Base-by-base conservation (phyloP, 2,888 invertebrate species). In the Blastobasis adustella region DNA sequence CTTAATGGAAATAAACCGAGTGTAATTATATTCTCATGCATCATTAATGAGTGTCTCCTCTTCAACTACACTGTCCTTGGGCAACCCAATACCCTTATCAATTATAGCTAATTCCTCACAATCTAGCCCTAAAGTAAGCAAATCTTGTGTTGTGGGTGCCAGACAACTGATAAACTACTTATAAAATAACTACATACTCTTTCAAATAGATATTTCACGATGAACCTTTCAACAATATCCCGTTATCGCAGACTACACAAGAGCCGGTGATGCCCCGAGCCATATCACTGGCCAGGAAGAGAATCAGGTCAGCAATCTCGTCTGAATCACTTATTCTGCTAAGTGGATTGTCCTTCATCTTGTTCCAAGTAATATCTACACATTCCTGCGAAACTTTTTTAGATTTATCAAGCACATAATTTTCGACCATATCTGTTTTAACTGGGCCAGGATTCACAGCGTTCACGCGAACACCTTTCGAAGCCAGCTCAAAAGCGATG, bases 401-500 rank as follows among this genome's bases (percentile, higher is more conserved):
- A 36, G 10, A 23, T 52, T 51, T 9, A 42, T 42, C 1, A 42
- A 4, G 9, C 51, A 49, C 36, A 52, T 49, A 39, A 52, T 54
- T 6, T 40, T 48, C 8, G 52, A 52, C 8, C 52, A 50, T 4
- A 52, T 52, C 7, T 52, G n/a, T n/a, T n/a, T n/a, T n/a, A n/a
- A n/a, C n/a, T n/a, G n/a, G n/a, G n/a, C n/a, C n/a, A n/a, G n/a
- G 54, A 23, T 52, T 52, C 6, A 54, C 94, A 2, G 50, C 49
- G 37, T 68, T 67, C 1, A 68, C 67, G 50, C 68, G 54, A 3
- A 68, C 61, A 3, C 62, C 63, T 41, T 58, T 52, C 6, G 41
- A 4, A 5, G 93, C 94, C 46, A 95, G 76, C 66, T 95, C 96
- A 48, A 96, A 75, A 9, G 67, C 69, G 6, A 56, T 54, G n/a